A percentile compares a stretch with the other conserved stretches of the same genome.
These are phyloP conservation scores for Cossypha heuglini DNA, from an alignment of 2,797 vertebrate species.

Conservation along the genomic window DNA sequence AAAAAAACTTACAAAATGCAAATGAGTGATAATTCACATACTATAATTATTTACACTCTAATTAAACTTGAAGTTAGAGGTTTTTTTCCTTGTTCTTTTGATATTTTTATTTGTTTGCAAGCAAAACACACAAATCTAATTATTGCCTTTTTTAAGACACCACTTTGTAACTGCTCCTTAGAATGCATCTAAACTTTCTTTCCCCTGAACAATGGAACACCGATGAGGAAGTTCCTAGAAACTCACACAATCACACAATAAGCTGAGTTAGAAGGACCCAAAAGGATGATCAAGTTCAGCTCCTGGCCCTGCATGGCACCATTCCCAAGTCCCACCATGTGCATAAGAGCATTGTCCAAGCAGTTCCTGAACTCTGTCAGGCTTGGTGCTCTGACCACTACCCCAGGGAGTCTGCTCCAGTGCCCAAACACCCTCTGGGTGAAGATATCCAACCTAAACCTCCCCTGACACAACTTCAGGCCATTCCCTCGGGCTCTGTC, in stretches of 20 bases:
- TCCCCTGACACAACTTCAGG: too few species aligned
- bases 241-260: not conserved
- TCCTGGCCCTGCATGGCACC: not conserved
- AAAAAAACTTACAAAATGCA: conserved; percentile 3
- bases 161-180: not conserved
- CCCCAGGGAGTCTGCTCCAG: not conserved
- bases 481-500: fast-evolving
- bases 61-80: not conserved
- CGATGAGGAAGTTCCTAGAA: not conserved
- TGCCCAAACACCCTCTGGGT: not conserved
- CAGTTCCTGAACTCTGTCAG: not conserved
- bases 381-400: not conserved
- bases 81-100: not conserved
- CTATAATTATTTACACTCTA: not conserved
- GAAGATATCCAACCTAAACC: not conserved
- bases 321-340: not conserved
- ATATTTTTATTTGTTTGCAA: not conserved
- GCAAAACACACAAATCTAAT: not conserved
- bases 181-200: not conserved
- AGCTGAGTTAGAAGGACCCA: not conserved
- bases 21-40: not conserved
- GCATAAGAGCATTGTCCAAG: not conserved
- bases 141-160: not conserved
- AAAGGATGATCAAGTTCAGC: not conserved
- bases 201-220: not conserved